Percentiles rank a stretch among this genome's conserved stretches.
phyloP scores from a whole-genome alignment of 2,113 vertebrate genomes.

The Anhinga rufa region DNA sequence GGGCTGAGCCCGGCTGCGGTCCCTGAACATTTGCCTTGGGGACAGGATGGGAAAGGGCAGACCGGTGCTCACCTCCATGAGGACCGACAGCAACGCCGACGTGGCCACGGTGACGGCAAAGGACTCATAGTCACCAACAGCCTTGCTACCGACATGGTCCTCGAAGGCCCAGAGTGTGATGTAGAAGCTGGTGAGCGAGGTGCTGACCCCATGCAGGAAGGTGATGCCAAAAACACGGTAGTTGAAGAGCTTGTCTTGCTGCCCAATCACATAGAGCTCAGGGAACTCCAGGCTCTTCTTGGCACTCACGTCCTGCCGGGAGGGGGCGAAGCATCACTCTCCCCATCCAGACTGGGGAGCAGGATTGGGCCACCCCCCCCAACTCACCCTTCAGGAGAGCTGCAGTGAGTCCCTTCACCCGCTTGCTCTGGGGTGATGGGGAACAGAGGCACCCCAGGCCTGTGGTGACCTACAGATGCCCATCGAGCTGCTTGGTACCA shows the following conservation, averaged over 20 bases:
- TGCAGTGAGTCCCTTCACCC: background rate
- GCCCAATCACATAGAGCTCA: conserved; percentile 77
- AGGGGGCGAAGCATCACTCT: background rate
- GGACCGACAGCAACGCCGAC: conserved; percentile 72
- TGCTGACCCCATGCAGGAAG: conserved; percentile 73
- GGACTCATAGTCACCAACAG: conserved; percentile 79
- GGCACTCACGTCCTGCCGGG: conserved; percentile 77
- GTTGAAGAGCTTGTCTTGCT: conserved; percentile 79
- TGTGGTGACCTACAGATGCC: background rate
- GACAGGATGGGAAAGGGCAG: background rate
- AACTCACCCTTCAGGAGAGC: background rate
- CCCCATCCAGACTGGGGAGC: background rate
- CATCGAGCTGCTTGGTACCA: background rate
- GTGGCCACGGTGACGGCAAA: conserved; percentile 77
- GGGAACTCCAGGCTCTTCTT: conserved; percentile 79
- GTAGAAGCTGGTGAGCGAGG: conserved; percentile 84
- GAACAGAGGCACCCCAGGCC: background rate
- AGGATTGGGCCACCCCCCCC: background rate
- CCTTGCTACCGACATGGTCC: background rate
- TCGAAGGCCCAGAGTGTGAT: conserved; percentile 71
- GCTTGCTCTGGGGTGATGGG: background rate
- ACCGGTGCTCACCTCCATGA: conserved; percentile 72
- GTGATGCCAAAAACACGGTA: conserved; percentile 65
- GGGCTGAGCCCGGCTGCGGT: background rate
- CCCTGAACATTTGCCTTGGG: background rate